These are phyloP conservation scores for Gila robusta DNA, from an alignment of 2,797 vertebrate species.

Conservation along the genomic window DNA sequence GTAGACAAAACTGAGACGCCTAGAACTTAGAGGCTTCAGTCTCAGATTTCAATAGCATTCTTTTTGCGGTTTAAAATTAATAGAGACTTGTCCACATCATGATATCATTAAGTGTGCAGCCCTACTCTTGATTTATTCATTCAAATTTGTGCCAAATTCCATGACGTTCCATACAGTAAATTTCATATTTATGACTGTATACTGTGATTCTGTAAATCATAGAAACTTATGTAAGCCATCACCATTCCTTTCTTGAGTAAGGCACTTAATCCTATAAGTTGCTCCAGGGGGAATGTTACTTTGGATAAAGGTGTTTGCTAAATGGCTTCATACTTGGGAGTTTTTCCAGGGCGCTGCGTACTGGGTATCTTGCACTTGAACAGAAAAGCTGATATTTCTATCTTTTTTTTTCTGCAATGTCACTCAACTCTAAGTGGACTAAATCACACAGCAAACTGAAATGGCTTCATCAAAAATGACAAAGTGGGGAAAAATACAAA, in stretches of 20 bases:
- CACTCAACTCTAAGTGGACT: slow-evolving; percentile 37
- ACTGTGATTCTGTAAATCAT: not conserved
- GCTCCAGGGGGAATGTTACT: not conserved
- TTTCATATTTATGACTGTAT: not conserved
- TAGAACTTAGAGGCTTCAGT: not conserved
- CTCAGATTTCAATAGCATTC: not conserved
- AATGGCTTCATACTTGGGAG: not conserved
- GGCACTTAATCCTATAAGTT: not conserved
- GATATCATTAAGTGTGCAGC: not conserved
- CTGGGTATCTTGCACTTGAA: not conserved
- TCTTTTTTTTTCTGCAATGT: slow-evolving; percentile 9
- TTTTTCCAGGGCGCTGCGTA: not conserved
- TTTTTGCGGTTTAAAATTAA: not conserved
- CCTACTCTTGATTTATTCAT: not conserved
- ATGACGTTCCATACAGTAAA: not conserved
- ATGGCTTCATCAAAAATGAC: slow-evolving; percentile 41
- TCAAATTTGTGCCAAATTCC: not conserved
- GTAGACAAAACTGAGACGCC: not conserved
- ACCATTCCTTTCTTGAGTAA: not conserved
- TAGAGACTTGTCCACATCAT: not conserved
- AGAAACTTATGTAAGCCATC: not conserved
- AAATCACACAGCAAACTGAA: slow-evolving; percentile 13
- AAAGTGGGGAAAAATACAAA: slow-evolving; percentile 39
- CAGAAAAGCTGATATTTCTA: not conserved
- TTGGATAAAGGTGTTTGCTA: not conserved